phyloP scores from a whole-genome alignment of 2,113 vertebrate genomes.

The Burhinus oedicnemus region DNA sequence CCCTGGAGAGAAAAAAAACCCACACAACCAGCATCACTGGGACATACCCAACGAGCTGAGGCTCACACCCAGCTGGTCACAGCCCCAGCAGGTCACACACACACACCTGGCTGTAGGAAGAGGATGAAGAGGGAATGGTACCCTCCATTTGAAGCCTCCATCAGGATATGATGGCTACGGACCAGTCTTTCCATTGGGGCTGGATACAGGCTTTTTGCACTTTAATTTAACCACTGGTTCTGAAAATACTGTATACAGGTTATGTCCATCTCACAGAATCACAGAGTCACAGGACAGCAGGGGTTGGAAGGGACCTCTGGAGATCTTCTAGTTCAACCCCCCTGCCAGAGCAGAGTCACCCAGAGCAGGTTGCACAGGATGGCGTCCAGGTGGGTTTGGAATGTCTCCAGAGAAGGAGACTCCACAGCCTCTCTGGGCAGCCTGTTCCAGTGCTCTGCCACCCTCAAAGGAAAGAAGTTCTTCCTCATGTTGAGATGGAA shows the following conservation, averaged over 20 bases:
- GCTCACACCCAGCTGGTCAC: background rate
- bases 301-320: too few relatives aligned
- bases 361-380: too few relatives aligned
- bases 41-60: background rate
- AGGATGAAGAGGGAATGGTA: background rate
- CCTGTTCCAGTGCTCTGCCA: too few relatives aligned
- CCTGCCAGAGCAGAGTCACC: too few relatives aligned
- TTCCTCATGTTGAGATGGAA: too few relatives aligned
- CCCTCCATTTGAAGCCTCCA: background rate
- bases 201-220: fast-evolving
- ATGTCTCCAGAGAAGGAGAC: too few relatives aligned
- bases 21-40: fast-evolving
- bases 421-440: too few relatives aligned
- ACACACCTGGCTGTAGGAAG: background rate
- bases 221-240: background rate
- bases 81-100: background rate
- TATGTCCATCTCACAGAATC: background rate
- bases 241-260: fast-evolving
- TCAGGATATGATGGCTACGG: fast-evolving
- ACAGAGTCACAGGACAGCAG: too few relatives aligned
- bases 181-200: background rate
- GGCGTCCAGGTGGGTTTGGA: too few relatives aligned
- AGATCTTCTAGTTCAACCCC: too few relatives aligned
- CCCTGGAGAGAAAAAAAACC: background rate
- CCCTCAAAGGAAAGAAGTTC: too few relatives aligned